These are phyloP conservation scores for Drosophila flavopinicola DNA, from an alignment of 2,888 invertebrate genomes.

Conservation along the genomic window DNA sequence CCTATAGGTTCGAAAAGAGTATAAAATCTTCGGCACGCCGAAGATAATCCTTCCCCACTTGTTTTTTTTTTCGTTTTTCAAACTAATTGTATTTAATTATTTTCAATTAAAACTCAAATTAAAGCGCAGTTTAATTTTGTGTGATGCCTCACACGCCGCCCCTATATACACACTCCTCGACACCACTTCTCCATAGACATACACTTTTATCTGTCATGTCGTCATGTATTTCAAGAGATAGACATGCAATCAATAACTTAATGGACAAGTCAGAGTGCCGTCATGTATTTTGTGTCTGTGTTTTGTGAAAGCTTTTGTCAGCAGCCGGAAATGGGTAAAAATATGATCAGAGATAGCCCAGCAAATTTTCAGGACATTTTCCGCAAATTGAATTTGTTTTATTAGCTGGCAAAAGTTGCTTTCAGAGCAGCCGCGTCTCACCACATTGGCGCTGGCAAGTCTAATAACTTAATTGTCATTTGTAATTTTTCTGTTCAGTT, in stretches of 20 bases:
- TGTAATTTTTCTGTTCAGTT: constrained; percentile 24
- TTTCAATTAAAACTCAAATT: constrained; percentile 61
- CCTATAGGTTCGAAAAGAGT: too few relatives aligned
- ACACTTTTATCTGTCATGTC: constrained; percentile 7
- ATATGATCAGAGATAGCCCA: constrained; percentile 42
- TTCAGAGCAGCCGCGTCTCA: constrained; percentile 15
- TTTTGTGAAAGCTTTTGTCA: constrained; percentile 73
- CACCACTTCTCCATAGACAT: neutral
- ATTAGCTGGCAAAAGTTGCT: constrained; percentile 38
- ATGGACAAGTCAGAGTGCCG: constrained; percentile 48
- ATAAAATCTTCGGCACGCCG: too few relatives aligned
- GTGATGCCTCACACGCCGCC: constrained; percentile 18
- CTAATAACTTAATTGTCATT: constrained; percentile 49
- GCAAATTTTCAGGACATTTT: constrained; percentile 42
- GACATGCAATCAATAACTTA: constrained; percentile 66
- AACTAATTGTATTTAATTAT: constrained; percentile 73
- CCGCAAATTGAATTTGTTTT: constrained; percentile 57
- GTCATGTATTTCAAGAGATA: constrained; percentile 35
- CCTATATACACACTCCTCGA: neutral
- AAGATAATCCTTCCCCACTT: too few relatives aligned
- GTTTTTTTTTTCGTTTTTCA: constrained; percentile 14
- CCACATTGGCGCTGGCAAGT: constrained; percentile 14
- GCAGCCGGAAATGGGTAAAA: constrained; percentile 55
- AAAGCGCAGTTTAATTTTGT: constrained; percentile 46
- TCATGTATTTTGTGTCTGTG: neutral